phyloP scores from a whole-genome alignment of 1,140 invertebrate species.

The Rhagoletis pomonella region DNA sequence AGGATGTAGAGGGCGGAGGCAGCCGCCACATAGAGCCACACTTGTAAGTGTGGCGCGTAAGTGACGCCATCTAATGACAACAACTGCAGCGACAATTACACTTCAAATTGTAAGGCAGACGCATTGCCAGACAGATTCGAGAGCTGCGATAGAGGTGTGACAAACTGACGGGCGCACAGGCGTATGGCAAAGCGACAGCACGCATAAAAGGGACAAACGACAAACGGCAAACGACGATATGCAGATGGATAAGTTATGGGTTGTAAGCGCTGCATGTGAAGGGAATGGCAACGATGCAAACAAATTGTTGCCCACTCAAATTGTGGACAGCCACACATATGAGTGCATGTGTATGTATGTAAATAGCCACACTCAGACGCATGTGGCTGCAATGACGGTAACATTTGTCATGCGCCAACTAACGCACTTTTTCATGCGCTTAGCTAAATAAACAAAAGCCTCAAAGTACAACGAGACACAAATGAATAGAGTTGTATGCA shows the following conservation, averaged over 20 bases:
- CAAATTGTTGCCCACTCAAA: slow-evolving; percentile 44
- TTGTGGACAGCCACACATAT: neutral
- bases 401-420: slow-evolving; percentile 23
- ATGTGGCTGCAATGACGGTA: neutral
- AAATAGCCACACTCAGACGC: neutral
- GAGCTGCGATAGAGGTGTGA: slow-evolving; percentile 38
- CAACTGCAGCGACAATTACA: slow-evolving; percentile 47
- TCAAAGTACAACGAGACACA: neutral
- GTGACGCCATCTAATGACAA: slow-evolving; percentile 52
- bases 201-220: neutral
- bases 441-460: neutral
- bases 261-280: neutral
- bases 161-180: neutral
- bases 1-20: neutral
- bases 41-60: slow-evolving; percentile 44
- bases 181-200: neutral
- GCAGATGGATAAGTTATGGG: slow-evolving; percentile 31
- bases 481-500: slow-evolving; percentile 22
- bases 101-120: slow-evolving; percentile 43
- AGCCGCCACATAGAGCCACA: neutral
- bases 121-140: slow-evolving; percentile 52
- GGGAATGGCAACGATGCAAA: slow-evolving; percentile 6
- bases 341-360: neutral
- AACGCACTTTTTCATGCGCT: slow-evolving; percentile 28
- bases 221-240: neutral